Percentiles rank a stretch among this genome's conserved stretches.
These are phyloP conservation scores for Drepana falcataria DNA, from an alignment of 2,888 invertebrate species.

Conservation along the genomic window DNA sequence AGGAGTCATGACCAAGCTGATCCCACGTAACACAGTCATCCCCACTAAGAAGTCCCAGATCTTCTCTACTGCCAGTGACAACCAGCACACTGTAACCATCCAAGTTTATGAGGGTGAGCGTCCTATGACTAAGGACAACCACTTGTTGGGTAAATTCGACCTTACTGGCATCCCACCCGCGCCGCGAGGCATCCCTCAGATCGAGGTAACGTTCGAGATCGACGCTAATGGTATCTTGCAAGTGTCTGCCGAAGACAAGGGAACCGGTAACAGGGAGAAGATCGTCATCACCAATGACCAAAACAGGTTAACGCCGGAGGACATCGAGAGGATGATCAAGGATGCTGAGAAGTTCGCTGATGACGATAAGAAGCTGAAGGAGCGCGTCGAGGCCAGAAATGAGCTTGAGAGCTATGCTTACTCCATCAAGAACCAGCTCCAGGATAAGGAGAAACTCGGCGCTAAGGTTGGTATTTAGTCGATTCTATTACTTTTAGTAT, in stretches of 20 bases:
- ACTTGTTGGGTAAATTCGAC: conserved; percentile 98
- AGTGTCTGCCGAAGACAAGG: conserved; percentile 99
- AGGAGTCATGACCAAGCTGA: conserved; percentile 99
- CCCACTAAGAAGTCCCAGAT: conserved; percentile 99
- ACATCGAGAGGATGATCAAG: conserved; percentile 99
- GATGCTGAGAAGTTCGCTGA: conserved; percentile 99
- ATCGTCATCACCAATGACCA: conserved; percentile 99
- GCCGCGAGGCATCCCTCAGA: conserved; percentile 94
- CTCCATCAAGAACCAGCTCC: conserved; percentile 97
- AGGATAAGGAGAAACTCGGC: conserved; percentile 98
- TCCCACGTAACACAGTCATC: conserved; percentile 98
- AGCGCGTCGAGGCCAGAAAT: conserved; percentile 96
- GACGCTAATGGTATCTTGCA: conserved; percentile 96
- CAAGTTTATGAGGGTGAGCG: conserved; percentile 99
- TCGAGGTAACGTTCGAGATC: conserved; percentile 96
- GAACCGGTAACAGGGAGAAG: conserved; percentile 98
- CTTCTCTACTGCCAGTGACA: conserved; percentile 99
- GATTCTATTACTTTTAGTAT: conserved; percentile 1
- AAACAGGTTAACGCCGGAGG: conserved; percentile 97
- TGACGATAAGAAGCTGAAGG: conserved; percentile 98
- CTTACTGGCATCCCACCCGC: conserved; percentile 97
- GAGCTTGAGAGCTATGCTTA: conserved; percentile 98
- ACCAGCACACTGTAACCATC: conserved; percentile 99
- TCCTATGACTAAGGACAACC: conserved; percentile 99
- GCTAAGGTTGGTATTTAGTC: conserved; percentile 78